Base-by-base conservation (phyloP, 92 coral and sea anemone genomes). In the Nematostella vectensis region DNA sequence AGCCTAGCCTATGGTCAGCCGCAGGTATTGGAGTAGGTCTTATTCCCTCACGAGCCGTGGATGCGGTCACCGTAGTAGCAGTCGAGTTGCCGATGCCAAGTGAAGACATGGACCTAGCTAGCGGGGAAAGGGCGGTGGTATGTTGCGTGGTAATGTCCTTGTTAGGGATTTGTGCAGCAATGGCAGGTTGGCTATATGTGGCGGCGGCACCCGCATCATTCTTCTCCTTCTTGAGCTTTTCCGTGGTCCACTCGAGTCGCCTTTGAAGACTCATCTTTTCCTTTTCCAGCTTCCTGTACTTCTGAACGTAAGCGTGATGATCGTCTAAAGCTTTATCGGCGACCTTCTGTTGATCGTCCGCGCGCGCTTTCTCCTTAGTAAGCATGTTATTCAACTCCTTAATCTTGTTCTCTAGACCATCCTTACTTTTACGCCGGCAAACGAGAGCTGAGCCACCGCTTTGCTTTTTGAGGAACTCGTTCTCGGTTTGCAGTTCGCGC, bases 31-130 rank as follows among this genome's bases (percentile, higher is more conserved):
- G 60, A 1, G 45, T 0, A 11, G 64, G 11, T 6, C 22, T 57
- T 15, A 22, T 16, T n/a, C 47, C 62, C 15, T 18, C 39, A 25
- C 37, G 29, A 11, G 61, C 61, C 25, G 31, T 52, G 10, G 29
- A 11, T 15, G 18, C 50, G 16, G 64, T 29, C 2, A 53, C 47
- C 22, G 57, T 58, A 1, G 80, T 40, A 4, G 19, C 59, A 37
- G 68, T 61, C 15, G n/a, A 43, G 3, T 78, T 42, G 11, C 59
- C 29, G 39, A 83, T 69, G 16, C 69, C 83, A 55, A 85, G 50
- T 31, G 62, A 61, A 17, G 94, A 77, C 70, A 85, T 56, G 15
- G 94, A 85, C 13, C 68, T 69, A 4, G 83, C 76, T 29, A 85
- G 77, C 21, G 69, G 62, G 11, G 82, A 54, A 48, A 69, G 30